Conservation (phyloP, 2,888 invertebrate genomes). For the Nasonovia ribisnigri region DNA sequence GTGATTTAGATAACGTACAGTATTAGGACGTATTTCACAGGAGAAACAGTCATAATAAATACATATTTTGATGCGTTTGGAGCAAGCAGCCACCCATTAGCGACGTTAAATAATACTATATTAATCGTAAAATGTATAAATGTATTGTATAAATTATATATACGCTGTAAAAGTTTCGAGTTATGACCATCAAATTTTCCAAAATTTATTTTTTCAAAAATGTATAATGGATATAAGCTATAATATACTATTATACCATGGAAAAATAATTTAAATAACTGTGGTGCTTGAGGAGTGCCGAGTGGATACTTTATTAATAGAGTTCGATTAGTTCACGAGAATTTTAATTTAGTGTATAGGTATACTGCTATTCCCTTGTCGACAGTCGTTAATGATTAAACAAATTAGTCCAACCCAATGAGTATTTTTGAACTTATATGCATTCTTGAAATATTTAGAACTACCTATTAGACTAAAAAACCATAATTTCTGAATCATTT, state of each 20-base stretch:
- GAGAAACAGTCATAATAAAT: no score
- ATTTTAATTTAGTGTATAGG: neutral
- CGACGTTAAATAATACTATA: no score
- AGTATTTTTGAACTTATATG: neutral
- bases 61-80: no score
- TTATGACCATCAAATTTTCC: neutral
- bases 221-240: neutral
- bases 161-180: neutral
- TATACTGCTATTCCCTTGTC: neutral
- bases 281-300: neutral
- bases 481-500: conserved; percentile 4
- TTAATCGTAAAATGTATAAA: neutral
- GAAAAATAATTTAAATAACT: neutral
- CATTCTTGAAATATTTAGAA: conserved; percentile 38
- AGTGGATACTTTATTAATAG: neutral
- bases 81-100: no score
- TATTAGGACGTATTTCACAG: no score
- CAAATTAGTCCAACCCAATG: neutral
- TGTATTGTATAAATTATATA: neutral
- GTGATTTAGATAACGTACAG: no score
- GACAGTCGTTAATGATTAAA: neutral
- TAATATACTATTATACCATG: neutral
- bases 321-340: neutral
- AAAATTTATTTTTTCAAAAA: neutral
- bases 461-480: conserved; percentile 9